A percentile compares a stretch with the other conserved stretches of the same genome.
These are phyloP conservation scores for Lacerta agilis DNA, from an alignment of 2,797 vertebrate genomes.

Conservation along the genomic window DNA sequence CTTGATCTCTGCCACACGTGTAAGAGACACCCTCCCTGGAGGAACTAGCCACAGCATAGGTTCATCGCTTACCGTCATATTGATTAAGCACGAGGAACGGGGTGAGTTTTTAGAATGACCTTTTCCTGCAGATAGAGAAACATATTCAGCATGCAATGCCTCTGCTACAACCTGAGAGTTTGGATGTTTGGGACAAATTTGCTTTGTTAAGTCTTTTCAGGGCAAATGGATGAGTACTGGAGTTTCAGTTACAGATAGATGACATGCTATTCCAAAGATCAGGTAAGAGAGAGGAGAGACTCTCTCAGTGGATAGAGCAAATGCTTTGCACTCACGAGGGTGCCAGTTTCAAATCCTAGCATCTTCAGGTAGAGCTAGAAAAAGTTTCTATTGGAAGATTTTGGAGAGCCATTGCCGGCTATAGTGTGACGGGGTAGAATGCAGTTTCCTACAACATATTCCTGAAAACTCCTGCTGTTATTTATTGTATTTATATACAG, in stretches of 20 bases:
- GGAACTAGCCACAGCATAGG: background rate
- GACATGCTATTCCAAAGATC: background rate
- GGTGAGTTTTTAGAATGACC: background rate
- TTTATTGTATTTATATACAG: background rate
- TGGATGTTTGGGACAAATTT: background rate
- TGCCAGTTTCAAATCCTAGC: background rate
- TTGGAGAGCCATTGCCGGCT: background rate
- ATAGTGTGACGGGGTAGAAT: too few relatives aligned
- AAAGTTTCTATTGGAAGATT: background rate
- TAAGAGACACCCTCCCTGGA: background rate
- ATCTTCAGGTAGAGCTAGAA: background rate
- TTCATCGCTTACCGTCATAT: constrained; percentile 2
- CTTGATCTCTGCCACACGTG: background rate
- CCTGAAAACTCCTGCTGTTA: background rate
- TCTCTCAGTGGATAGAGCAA: background rate
- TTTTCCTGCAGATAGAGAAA: constrained; percentile 17
- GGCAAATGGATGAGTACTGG: background rate
- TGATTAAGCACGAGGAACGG: background rate
- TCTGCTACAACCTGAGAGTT: background rate
- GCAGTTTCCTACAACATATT: background rate
- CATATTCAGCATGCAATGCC: background rate
- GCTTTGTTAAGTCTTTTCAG: background rate
- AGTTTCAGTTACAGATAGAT: background rate
- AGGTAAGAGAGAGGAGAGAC: background rate
- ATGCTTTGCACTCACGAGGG: background rate